Base-by-base conservation (phyloP, 2,797 vertebrate species). In the Petrocephalus sullivani region DNA sequence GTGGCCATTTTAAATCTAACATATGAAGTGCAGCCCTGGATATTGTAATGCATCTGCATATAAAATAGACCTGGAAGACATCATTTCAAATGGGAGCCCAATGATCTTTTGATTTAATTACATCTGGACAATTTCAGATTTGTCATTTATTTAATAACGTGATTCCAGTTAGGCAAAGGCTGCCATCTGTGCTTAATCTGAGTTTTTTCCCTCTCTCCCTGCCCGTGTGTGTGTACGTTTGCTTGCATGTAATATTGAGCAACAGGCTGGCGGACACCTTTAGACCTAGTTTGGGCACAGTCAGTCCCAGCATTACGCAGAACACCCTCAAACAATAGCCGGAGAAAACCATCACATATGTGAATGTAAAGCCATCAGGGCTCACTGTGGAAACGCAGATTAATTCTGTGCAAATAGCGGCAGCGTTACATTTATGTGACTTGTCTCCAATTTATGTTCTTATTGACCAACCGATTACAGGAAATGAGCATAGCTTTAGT, bases 141-240 rank as follows among this genome's bases (percentile, higher is more conserved):
- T 85, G 41, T 85, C 57, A 37, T 88, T 88, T 64, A 88, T 88
- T 60, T 84, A 61, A 84, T 57, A 78, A 61, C 85, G 37, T 94
- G 95, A 94, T 94, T 93, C 94, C 92, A 82, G 56, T 58, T 91
- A 92, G 91, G 94, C 94, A 95, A 49, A 94, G 94, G 95, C 93
- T 93, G 94, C 95, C 96, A 96, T 96, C 95, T 96, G 95, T 95
- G 96, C 95, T 93, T 96, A 95, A 96, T 96, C 95, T 95, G 95
- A 91, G 93, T 93, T 90, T 90, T 33, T 93, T 93, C 94, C 33
- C 33, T 28, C 54, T 4, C 10, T 85, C 21, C 9, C 12, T 60
- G 54, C 14, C 53, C 28, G 10, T 84, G 4, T 19, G 10, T 49
- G 23, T 49, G 19, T 19, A 4, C 56, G 37, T 58, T 46, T 53